Conservation (phyloP, 2,888 invertebrate species). For the Ctenicera cuprea region DNA sequence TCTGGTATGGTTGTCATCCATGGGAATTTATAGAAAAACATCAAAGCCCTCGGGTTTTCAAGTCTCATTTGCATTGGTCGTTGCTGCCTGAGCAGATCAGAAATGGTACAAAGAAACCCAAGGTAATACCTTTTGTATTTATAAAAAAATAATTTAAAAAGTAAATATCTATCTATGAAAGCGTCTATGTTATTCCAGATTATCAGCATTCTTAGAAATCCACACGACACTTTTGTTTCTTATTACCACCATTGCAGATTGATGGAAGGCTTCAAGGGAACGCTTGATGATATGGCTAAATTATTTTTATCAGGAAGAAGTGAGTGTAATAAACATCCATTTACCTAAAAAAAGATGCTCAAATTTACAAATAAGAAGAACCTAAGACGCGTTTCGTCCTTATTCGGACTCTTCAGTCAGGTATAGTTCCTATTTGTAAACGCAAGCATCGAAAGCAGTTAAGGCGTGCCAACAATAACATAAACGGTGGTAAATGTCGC, state of each 20-base stretch:
- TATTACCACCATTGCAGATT: slow-evolving; percentile 89
- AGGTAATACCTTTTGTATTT: slow-evolving; percentile 59
- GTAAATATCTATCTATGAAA: too few species aligned
- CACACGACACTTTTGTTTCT: slow-evolving; percentile 93
- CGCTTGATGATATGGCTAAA: slow-evolving; percentile 85
- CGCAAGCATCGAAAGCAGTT: too few species aligned
- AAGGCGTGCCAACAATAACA: too few species aligned
- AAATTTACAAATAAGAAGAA: too few species aligned
- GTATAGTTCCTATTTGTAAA: too few species aligned
- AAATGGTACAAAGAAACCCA: slow-evolving; percentile 68
- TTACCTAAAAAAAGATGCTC: too few species aligned
- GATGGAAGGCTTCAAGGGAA: slow-evolving; percentile 74
- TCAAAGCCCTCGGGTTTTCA: slow-evolving; percentile 74
- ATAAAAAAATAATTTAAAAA: not conserved
- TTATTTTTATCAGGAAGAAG: slow-evolving; percentile 79
- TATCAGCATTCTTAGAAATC: slow-evolving; percentile 90
- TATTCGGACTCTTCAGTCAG: too few species aligned
- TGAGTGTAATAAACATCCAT: too few species aligned
- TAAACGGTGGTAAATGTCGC: too few species aligned
- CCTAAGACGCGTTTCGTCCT: too few species aligned
- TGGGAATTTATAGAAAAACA: not conserved
- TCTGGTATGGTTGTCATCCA: not conserved
- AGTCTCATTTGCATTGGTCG: slow-evolving; percentile 79
- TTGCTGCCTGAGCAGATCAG: slow-evolving; percentile 75
- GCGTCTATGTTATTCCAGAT: slow-evolving; percentile 74